Base-by-base conservation (phyloP, 2,888 invertebrate genomes). In the Andricus quercusramuli region DNA sequence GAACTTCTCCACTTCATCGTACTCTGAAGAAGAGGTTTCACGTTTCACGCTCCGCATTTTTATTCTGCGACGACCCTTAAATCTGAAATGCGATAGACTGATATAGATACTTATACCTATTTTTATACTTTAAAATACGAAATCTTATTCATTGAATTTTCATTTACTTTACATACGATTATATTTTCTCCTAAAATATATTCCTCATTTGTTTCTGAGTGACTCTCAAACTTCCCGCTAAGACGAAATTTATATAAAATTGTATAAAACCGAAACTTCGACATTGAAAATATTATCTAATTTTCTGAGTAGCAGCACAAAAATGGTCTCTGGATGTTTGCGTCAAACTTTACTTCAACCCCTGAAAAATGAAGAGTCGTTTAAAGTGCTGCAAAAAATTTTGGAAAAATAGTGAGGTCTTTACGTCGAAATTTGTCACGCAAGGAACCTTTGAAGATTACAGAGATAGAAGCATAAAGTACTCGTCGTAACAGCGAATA, bases 381-480 rank as follows among this genome's bases (percentile, higher is more conserved):
- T 74, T 37, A 37, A 32, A 74, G 32, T 56, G 17, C 20, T 56
- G 32, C 29, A 1, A 74, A 29, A 74, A 56, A 32, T 56, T 15
- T 51, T 51, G 25, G 8, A 51, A 37, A 56, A 47, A 74, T 32
- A 56, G 11, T 74, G 32, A 15, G 32, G 22, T 74, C n/a, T 74
- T 74, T 56, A 32, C 59, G 56, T 74, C 32, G 37, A 74, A 56
- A 74, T 74, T 74, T 74, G 74, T 74, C 70, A 70, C 29, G 29
- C 51, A 20, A 70, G 51, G 51, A 74, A 56, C 47, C 56, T 74
- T 32, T 32, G 32, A 32, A 51, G 56, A 74, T 56, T 32, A 29
- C 32, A 74, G 74, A 70, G 29, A 74, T 74, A 56, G n/a, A 74
- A 74, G n/a, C 74, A 56, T 74, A 56, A 74, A 74, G n/a, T 29